phyloP scores from a whole-genome alignment of 1,140 invertebrate genomes.

The Pogonomyrmex barbatus region DNA sequence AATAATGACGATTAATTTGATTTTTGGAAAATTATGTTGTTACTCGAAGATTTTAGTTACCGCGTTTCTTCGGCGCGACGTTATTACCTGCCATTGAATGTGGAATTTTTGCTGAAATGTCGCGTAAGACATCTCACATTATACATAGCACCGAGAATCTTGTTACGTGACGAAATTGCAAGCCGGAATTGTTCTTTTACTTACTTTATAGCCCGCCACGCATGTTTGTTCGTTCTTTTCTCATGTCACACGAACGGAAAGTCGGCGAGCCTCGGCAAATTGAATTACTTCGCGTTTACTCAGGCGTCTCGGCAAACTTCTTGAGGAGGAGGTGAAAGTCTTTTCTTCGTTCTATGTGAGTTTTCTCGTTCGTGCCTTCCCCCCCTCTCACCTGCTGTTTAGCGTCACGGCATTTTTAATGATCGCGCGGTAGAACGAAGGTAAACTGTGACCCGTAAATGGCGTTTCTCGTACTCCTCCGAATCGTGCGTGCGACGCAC shows the following conservation, averaged over 20 bases:
- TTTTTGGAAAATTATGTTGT: background rate
- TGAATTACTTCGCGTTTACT: conserved; percentile 65
- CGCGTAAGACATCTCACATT: background rate
- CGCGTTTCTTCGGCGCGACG: background rate
- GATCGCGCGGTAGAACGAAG: conserved; percentile 22
- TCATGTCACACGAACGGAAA: conserved; percentile 60
- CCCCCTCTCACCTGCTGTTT: background rate
- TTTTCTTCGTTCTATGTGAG: conserved; percentile 40
- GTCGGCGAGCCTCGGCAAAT: conserved; percentile 50
- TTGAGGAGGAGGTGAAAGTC: conserved; percentile 51
- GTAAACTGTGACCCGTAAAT: conserved; percentile 12
- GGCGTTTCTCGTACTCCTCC: background rate
- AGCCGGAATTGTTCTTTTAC: conserved; percentile 58
- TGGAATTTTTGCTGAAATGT: conserved; percentile 2
- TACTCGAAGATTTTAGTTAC: background rate
- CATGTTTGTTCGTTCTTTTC: conserved; percentile 55
- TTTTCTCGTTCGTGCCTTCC: conserved; percentile 26
- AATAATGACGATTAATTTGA: background rate
- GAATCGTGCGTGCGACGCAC: background rate
- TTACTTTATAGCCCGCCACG: conserved; percentile 56
- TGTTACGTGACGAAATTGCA: conserved; percentile 48
- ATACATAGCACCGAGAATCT: conserved; percentile 26
- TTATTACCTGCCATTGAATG: background rate
- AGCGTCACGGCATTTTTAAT: conserved; percentile 55
- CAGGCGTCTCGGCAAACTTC: conserved; percentile 53